Evolutionary conservation across 2,888 invertebrate genomes (phyloP).

Genomic region (Mythimna lalbum): DNA sequence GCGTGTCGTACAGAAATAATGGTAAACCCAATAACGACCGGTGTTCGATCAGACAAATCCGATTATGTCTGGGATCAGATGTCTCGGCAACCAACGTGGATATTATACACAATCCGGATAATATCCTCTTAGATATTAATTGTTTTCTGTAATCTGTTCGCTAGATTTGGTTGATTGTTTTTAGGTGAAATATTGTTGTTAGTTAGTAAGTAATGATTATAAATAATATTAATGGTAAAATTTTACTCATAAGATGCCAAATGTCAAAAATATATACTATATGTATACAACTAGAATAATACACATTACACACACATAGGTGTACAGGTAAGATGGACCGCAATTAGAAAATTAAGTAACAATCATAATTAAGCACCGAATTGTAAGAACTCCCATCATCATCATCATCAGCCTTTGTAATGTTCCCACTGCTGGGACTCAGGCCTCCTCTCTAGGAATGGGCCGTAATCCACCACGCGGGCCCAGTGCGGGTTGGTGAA

Average conservation of each 20-base stretch:
- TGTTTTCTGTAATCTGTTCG: conserved; percentile 74
- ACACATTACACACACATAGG: no score
- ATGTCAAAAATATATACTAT: not conserved
- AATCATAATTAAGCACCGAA: no score
- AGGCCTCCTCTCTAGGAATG: no score
- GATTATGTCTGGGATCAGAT: conserved; percentile 88
- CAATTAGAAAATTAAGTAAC: no score
- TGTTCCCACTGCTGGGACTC: no score
- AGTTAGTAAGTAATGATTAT: not conserved
- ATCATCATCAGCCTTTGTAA: no score
- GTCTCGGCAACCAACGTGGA: conserved; percentile 77
- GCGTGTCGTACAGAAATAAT: conserved; percentile 81
- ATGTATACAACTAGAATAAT: no score
- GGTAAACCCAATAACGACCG: conserved; percentile 84
- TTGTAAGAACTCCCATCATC: no score
- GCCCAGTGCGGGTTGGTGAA: no score
- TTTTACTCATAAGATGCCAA: no score
- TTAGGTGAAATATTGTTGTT: not conserved
- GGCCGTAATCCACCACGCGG: no score
- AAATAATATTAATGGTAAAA: not conserved
- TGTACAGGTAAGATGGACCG: no score
- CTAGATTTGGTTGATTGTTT: conserved; percentile 55
- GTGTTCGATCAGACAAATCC: conserved; percentile 88
- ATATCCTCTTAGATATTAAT: conserved; percentile 82
- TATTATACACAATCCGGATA: conserved; percentile 84